A percentile compares a stretch with the other conserved stretches of the same genome.
These are phyloP conservation scores for Oryzias celebensis DNA, from an alignment of 2,113 vertebrate species.

Conservation along the genomic window DNA sequence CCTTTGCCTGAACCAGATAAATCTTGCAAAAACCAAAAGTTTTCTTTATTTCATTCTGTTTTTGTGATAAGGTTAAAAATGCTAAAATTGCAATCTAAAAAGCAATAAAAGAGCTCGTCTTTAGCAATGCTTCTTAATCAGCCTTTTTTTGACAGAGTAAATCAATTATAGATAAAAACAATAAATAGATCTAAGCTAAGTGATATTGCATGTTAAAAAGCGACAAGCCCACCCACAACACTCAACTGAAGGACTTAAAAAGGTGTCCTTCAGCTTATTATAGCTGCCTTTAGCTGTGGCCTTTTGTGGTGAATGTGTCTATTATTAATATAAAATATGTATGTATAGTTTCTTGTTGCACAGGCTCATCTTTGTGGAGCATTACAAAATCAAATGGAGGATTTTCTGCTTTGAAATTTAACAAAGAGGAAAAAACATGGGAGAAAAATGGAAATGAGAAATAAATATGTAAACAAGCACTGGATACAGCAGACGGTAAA, in stretches of 20 bases:
- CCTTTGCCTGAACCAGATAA: too few species aligned
- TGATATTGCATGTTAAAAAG: background rate
- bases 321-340: too few species aligned
- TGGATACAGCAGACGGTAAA: too few species aligned
- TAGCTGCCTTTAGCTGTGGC: constrained; percentile 4
- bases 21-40: too few species aligned
- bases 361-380: background rate
- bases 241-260: constrained; percentile 10
- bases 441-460: too few species aligned
- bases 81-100: background rate
- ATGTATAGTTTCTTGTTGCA: constrained; percentile 7
- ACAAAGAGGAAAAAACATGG: too few species aligned
- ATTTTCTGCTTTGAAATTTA: too few species aligned
- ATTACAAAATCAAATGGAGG: too few species aligned
- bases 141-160: background rate
- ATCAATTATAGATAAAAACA: constrained; percentile 18
- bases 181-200: background rate
- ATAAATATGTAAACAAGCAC: too few species aligned
- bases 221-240: background rate
- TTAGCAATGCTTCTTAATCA: background rate
- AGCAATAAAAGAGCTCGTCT: background rate
- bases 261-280: constrained; percentile 5
- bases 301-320: background rate
- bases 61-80: constrained; percentile 15
- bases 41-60: background rate